phyloP scores from a whole-genome alignment of 1,140 invertebrate species.

The Sitophilus oryzae region DNA sequence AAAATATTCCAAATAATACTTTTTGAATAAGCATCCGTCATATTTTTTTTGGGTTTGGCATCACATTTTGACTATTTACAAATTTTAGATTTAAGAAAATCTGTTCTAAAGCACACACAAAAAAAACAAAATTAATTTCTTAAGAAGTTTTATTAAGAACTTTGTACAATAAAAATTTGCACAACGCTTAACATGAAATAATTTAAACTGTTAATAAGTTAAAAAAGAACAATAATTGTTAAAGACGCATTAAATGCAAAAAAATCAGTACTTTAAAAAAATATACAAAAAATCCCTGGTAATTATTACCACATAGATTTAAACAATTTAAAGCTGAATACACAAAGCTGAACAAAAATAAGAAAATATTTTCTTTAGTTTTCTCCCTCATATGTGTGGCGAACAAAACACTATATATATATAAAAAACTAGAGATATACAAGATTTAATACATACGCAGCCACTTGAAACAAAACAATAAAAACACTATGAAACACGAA shows the following conservation, averaged over 20 bases:
- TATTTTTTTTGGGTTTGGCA: too few relatives aligned
- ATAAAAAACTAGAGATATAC: background rate
- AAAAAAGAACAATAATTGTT: slow-evolving; percentile 13
- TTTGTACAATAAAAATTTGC: slow-evolving; percentile 24
- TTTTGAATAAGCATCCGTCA: too few relatives aligned
- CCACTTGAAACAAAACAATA: background rate
- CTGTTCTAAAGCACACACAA: too few relatives aligned
- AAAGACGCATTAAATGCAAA: slow-evolving; percentile 23
- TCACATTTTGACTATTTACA: background rate
- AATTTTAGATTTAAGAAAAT: too few relatives aligned
- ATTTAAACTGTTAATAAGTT: slow-evolving; percentile 26
- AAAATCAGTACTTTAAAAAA: slow-evolving; percentile 20
- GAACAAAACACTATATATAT: slow-evolving; percentile 1
- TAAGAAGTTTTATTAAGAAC: slow-evolving; percentile 13
- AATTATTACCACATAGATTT: slow-evolving; percentile 11
- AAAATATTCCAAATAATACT: too few relatives aligned
- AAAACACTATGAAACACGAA: background rate
- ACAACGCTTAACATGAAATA: slow-evolving; percentile 22
- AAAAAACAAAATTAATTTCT: too few relatives aligned
- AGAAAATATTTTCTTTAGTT: slow-evolving; percentile 5
- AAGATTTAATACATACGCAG: too few relatives aligned
- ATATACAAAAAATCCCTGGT: slow-evolving; percentile 14
- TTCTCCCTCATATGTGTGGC: too few relatives aligned
- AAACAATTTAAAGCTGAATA: slow-evolving; percentile 13
- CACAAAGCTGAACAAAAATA: background rate